phyloP scores from a whole-genome alignment of 2,113 vertebrate genomes.

The Regulus satrapa region DNA sequence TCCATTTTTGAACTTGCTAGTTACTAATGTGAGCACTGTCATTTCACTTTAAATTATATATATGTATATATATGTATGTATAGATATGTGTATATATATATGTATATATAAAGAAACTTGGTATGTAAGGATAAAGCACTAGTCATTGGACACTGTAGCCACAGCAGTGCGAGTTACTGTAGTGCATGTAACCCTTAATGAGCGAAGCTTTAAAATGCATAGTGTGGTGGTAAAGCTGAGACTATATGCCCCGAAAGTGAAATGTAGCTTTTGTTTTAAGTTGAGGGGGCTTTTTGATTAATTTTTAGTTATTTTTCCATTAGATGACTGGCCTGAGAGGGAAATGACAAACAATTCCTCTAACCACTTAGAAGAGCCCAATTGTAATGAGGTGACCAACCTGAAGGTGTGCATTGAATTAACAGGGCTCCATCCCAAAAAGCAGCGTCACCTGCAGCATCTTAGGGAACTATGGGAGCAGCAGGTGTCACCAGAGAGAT shows the following conservation, averaged over 20 bases:
- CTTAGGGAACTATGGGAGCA: slow-evolving; percentile 88
- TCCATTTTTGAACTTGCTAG: slow-evolving; percentile 62
- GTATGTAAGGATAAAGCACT: slow-evolving; percentile 56
- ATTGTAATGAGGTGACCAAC: slow-evolving; percentile 91
- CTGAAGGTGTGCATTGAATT: slow-evolving; percentile 99
- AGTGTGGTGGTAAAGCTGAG: slow-evolving; percentile 64
- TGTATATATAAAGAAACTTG: slow-evolving; percentile 49
- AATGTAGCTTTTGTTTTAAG: slow-evolving; percentile 77
- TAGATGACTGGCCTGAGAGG: slow-evolving; percentile 84
- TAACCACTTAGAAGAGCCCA: slow-evolving; percentile 85
- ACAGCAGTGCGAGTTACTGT: slow-evolving; percentile 64
- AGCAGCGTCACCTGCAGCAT: slow-evolving; percentile 86
- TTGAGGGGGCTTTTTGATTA: slow-evolving; percentile 81
- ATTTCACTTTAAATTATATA: slow-evolving; percentile 58
- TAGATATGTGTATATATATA: slow-evolving; percentile 35
- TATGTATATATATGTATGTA: slow-evolving; percentile 53
- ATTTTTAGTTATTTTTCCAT: slow-evolving; percentile 82
- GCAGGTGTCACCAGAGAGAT: slow-evolving; percentile 78
- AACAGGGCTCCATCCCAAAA: slow-evolving; percentile 95
- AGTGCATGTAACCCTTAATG: slow-evolving; percentile 69
- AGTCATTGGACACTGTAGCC: slow-evolving; percentile 61
- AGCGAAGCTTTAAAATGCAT: slow-evolving; percentile 62
- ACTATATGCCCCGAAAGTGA: slow-evolving; percentile 71
- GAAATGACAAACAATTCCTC: slow-evolving; percentile 82
- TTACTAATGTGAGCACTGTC: slow-evolving; percentile 66